Evolutionary conservation across 2,888 invertebrate genomes (phyloP), one percentile per base, ranked within the genome.

Genomic region (Polymixis lichenea): DNA sequence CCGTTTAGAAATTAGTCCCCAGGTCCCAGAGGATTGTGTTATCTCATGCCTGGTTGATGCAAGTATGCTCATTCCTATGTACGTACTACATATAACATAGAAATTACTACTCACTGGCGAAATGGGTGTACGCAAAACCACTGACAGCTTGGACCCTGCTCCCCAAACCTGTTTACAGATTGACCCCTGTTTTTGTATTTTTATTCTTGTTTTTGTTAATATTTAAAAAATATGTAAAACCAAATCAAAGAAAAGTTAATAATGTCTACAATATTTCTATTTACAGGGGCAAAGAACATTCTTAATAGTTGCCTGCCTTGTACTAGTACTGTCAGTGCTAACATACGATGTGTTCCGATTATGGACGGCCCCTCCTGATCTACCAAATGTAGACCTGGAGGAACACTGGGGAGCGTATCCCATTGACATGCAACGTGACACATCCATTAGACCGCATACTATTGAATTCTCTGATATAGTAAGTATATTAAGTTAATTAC

Each of bases 391-490:
- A 11, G 91, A 95, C 75, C 80, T 94, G 0, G 92, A 97, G 8
- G 93, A 95, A 32, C 97, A 97, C 94, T 98, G 98, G 98, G 98
- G 98, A 0, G 92, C 95, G 0, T 97, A 97, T 56, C 96, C 96
- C 0, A 91, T 92, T 53, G 88, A 93, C 55, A 85, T 88, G 25
- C 93, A 96, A 38, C 95, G 94, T 55, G 97, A 97, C 88, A 89
- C 92, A 0, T 94, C 96, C 32, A 97, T 98, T 73, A 95, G 94
- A 78, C 97, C 97, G 0, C 98, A 97, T 88, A 95, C 96, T 89
- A 97, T 98, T 78, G 96, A 97, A 72, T 96, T 98, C 76, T 91
- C 97, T 0, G 96, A 97, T 89, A 95, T 97, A 94, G 98, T 98
- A 94, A 95, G 93, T 89, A 73, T 65, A 43, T 19, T 43, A 43